A percentile compares a stretch with the other conserved stretches of the same genome.
phyloP scores from a whole-genome alignment of 30 jellyfish, hydroid and myxozoan genomes.

The Hydractinia echinata region DNA sequence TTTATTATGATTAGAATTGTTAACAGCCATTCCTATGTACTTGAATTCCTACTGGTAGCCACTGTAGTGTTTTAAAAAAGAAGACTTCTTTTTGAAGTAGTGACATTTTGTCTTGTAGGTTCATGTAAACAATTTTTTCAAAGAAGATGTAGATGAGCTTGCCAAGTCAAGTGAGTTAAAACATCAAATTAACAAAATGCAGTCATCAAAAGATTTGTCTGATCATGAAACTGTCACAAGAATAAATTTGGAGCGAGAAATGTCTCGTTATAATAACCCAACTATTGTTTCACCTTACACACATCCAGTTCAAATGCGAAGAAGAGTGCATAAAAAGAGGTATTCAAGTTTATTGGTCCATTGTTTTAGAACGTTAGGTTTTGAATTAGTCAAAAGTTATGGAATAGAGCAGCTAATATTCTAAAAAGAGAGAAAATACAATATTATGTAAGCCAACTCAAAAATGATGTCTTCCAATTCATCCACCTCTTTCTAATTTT shows the following conservation, averaged over 20 bases:
- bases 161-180: not conserved
- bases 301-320: not conserved
- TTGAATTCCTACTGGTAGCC: too few relatives aligned
- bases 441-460: too few relatives aligned
- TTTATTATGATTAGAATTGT: too few relatives aligned
- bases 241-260: constrained; percentile 19
- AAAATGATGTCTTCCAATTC: too few relatives aligned
- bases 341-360: not conserved
- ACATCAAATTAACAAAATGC: constrained; percentile 19
- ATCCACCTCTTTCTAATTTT: too few relatives aligned
- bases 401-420: too few relatives aligned
- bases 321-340: constrained; percentile 37
- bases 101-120: constrained; percentile 3
- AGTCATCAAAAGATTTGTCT: constrained; percentile 9
- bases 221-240: constrained; percentile 12
- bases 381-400: too few relatives aligned
- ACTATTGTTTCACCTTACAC: constrained; percentile 21
- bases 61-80: too few relatives aligned
- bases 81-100: too few relatives aligned
- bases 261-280: constrained; percentile 30
- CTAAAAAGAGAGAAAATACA: too few relatives aligned
- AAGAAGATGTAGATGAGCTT: constrained; percentile 1
- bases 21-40: too few relatives aligned
- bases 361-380: not conserved
- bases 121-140: constrained; percentile 18